Percentiles rank a stretch among this genome's conserved stretches.
Conservation (phyloP, 2,113 vertebrate genomes). For the Sus scrofa region DNA sequence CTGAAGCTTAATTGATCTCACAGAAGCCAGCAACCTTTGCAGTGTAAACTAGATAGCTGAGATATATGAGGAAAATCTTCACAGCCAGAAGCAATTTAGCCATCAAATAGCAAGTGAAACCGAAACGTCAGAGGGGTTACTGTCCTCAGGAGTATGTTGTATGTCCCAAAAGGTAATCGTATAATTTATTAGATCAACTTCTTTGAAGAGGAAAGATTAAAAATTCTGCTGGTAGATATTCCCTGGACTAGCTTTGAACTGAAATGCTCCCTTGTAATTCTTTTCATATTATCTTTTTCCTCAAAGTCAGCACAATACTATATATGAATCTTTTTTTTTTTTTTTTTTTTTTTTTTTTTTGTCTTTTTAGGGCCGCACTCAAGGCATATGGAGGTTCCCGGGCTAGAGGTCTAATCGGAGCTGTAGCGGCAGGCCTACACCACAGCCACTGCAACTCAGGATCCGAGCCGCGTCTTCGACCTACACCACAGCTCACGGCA, state of each 20-base stretch:
- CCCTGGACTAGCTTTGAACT: slow-evolving; percentile 29
- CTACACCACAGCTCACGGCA: too few species aligned
- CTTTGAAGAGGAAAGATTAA: slow-evolving; percentile 34
- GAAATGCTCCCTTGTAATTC: slow-evolving; percentile 34
- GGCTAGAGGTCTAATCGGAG: too few species aligned
- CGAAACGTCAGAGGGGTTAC: neutral
- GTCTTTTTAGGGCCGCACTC: too few species aligned
- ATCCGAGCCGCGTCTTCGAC: too few species aligned
- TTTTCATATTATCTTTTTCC: slow-evolving; percentile 41
- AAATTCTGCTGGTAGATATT: slow-evolving; percentile 19
- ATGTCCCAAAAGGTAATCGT: slow-evolving; percentile 41
- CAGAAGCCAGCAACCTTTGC: slow-evolving; percentile 29
- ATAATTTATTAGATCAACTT: slow-evolving; percentile 45
- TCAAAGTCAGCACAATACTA: neutral
- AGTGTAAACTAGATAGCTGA: slow-evolving; percentile 70
- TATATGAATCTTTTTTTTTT: slow-evolving; percentile 62
- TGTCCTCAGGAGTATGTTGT: slow-evolving; percentile 10
- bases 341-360: too few species aligned
- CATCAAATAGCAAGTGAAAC: slow-evolving; percentile 59
- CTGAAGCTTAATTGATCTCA: slow-evolving; percentile 53
- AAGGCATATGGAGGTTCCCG: too few species aligned
- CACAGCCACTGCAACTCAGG: too few species aligned
- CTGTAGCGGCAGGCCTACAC: too few species aligned
- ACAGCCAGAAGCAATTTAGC: slow-evolving; percentile 62
- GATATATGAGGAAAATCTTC: slow-evolving; percentile 70